Evolutionary conservation across 2,888 invertebrate genomes (phyloP).

Genomic region (Liposcelis brunnea): DNA sequence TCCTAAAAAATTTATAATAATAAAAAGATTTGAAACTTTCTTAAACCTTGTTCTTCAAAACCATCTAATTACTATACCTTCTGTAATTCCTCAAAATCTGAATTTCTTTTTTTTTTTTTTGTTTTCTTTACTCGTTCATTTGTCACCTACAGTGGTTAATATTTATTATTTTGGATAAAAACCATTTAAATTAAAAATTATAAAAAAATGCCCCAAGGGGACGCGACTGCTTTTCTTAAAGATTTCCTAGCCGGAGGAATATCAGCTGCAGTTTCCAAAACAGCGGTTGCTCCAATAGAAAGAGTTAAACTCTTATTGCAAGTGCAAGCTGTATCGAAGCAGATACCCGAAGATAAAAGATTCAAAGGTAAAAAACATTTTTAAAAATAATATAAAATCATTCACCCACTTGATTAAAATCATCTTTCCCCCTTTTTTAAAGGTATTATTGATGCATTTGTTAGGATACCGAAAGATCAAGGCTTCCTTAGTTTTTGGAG

Average conservation of each 20-base stretch:
- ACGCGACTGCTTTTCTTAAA: slow-evolving; percentile 31
- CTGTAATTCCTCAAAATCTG: too few relatives aligned
- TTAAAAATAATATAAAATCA: too few relatives aligned
- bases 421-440: slow-evolving; percentile 17
- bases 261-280: slow-evolving; percentile 51
- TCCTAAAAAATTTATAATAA: too few relatives aligned
- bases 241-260: slow-evolving; percentile 50
- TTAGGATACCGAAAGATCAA: slow-evolving; percentile 49
- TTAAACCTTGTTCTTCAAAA: too few relatives aligned
- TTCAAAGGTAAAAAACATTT: slow-evolving; percentile 40
- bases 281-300: slow-evolving; percentile 53
- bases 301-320: slow-evolving; percentile 51
- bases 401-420: too few relatives aligned
- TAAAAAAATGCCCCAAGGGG: slow-evolving; percentile 15
- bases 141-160: too few relatives aligned
- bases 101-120: too few relatives aligned
- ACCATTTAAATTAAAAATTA: too few relatives aligned
- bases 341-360: slow-evolving; percentile 40
- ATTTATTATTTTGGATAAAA: too few relatives aligned
- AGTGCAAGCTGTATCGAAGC: slow-evolving; percentile 47
- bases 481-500: slow-evolving; percentile 54
- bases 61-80: too few relatives aligned
- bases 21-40: too few relatives aligned
- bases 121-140: too few relatives aligned
- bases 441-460: slow-evolving; percentile 50